Evolutionary conservation across 2,888 invertebrate species (phyloP).

Genomic region (Malthinus flaveolus): DNA sequence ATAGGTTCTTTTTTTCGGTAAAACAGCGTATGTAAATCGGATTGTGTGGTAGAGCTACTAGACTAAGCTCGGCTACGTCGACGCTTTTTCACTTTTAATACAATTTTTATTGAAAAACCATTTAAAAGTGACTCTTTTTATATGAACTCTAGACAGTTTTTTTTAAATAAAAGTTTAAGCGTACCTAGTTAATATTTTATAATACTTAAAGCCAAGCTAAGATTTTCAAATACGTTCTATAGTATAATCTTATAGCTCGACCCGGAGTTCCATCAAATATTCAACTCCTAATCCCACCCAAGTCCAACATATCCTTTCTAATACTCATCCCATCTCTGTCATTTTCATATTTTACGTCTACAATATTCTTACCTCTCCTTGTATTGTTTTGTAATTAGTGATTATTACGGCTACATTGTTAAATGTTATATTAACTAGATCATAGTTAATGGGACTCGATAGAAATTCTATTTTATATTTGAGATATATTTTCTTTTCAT

Average conservation of each 20-base stretch:
- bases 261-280: slow-evolving; percentile 40
- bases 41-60: slow-evolving; percentile 8
- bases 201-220: slow-evolving; percentile 17
- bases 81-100: background rate
- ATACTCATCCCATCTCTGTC: slow-evolving; percentile 32
- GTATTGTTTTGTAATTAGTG: too few species aligned
- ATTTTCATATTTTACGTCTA: slow-evolving; percentile 14
- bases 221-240: slow-evolving; percentile 32
- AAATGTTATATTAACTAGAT: too few species aligned
- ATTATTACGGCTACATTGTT: too few species aligned
- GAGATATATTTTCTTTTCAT: too few species aligned
- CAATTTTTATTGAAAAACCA: background rate
- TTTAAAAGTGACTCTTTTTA: background rate
- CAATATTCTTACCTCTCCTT: too few species aligned
- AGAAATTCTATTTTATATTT: too few species aligned
- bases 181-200: background rate
- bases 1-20: slow-evolving; percentile 11
- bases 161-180: background rate
- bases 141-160: background rate
- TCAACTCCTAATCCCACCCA: slow-evolving; percentile 42
- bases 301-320: slow-evolving; percentile 38
- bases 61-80: slow-evolving; percentile 2
- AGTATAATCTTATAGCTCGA: slow-evolving; percentile 25
- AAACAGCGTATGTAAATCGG: slow-evolving; percentile 30
- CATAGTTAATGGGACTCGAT: too few species aligned